These are phyloP conservation scores for Nomada hirtipes DNA, from an alignment of 2,888 invertebrate genomes.

Conservation along the genomic window DNA sequence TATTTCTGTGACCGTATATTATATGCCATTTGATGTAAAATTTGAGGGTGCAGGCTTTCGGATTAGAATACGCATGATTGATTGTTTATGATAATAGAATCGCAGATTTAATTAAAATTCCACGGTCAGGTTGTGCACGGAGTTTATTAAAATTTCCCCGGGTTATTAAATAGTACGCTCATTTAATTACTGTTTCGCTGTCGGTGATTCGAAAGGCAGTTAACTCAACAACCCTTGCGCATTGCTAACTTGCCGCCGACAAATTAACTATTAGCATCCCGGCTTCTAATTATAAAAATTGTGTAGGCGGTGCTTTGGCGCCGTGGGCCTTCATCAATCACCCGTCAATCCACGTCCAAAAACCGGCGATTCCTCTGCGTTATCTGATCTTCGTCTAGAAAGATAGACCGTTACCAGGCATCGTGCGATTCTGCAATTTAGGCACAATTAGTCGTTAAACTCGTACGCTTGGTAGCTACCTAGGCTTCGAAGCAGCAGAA, in stretches of 20 bases:
- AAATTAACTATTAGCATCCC: slow-evolving; percentile 63
- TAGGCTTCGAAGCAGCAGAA: not conserved
- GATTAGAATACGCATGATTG: not conserved
- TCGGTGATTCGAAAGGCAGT: slow-evolving; percentile 17
- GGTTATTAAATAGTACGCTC: not conserved
- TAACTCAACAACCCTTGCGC: slow-evolving; percentile 30
- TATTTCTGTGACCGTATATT: too few species aligned
- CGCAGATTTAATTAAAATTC: not conserved
- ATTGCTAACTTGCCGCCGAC: slow-evolving; percentile 29
- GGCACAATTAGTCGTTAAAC: slow-evolving; percentile 36
- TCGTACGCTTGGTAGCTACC: not conserved
- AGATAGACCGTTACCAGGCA: slow-evolving; percentile 43
- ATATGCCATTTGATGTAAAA: too few species aligned
- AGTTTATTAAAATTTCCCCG: not conserved
- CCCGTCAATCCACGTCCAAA: slow-evolving; percentile 69
- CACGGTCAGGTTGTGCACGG: not conserved
- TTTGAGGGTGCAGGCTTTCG: too few species aligned
- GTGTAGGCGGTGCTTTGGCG: slow-evolving; percentile 77
- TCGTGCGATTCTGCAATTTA: slow-evolving; percentile 44
- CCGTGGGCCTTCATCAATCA: slow-evolving; percentile 79
- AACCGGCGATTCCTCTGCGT: slow-evolving; percentile 51
- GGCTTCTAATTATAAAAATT: slow-evolving; percentile 70
- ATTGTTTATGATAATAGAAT: not conserved
- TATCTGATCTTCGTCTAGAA: slow-evolving; percentile 62
- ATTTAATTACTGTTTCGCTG: slow-evolving; percentile 28